A percentile compares a stretch with the other conserved stretches of the same genome.
phyloP scores from a whole-genome alignment of 2,888 invertebrate genomes.

The Anthophora plumipes region DNA sequence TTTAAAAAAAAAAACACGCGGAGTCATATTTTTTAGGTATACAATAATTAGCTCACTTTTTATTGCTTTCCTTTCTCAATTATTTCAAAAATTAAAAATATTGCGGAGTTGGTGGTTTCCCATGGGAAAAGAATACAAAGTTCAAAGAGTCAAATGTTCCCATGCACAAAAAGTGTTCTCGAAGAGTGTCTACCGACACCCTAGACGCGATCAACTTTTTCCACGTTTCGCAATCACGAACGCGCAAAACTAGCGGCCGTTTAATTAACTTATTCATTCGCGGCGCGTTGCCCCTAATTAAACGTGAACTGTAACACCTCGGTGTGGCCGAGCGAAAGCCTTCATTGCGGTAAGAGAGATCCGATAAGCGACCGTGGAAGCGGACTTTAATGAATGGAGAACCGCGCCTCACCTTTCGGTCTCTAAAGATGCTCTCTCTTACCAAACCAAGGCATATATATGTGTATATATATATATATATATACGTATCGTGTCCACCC shows the following conservation, averaged over 20 bases:
- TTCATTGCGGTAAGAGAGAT: constrained; percentile 74
- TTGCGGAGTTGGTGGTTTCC: no score
- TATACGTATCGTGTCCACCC: constrained; percentile 64
- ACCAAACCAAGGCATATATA: constrained; percentile 65
- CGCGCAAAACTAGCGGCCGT: constrained; percentile 52
- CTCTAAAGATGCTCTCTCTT: constrained; percentile 39
- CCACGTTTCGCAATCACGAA: background rate
- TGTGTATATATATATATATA: no score
- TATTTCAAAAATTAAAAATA: no score
- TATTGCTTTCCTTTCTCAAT: no score
- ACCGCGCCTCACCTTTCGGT: constrained; percentile 56
- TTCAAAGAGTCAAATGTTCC: no score
- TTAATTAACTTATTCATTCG: constrained; percentile 83
- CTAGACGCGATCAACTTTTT: constrained; percentile 8
- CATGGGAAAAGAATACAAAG: no score
- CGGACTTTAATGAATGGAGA: constrained; percentile 71
- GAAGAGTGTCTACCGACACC: no score
- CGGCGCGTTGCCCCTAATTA: constrained; percentile 80
- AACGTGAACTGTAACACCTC: constrained; percentile 83
- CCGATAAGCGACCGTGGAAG: constrained; percentile 75
- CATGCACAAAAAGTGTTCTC: no score
- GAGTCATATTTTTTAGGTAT: no score
- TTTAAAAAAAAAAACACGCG: no score
- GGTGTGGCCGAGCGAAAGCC: constrained; percentile 72
- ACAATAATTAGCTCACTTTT: no score